A percentile compares a stretch with the other conserved stretches of the same genome.
phyloP scores from a whole-genome alignment of 1,140 invertebrate species.

The Cydia amplana region DNA sequence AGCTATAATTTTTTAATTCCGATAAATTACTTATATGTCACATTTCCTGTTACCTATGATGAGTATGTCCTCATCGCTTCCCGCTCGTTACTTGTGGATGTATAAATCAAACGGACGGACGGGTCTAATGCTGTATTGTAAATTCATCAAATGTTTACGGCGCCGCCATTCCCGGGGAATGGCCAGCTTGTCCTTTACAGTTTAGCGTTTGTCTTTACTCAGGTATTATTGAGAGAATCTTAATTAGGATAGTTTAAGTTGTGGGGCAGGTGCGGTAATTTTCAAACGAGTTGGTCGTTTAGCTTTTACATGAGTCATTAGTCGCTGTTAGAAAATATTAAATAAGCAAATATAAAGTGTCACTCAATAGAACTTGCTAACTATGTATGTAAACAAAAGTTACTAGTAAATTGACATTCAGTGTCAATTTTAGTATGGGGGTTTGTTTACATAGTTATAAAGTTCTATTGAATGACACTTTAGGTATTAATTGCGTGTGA shows the following conservation, averaged over 20 bases:
- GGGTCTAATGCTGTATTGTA: constrained; percentile 9
- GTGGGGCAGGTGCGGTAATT: neutral
- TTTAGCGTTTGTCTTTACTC: constrained; percentile 11
- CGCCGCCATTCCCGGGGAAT: constrained; percentile 4
- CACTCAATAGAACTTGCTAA: no score
- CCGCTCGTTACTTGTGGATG: neutral
- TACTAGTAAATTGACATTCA: no score
- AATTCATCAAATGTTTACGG: constrained; percentile 16
- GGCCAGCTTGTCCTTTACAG: neutral
- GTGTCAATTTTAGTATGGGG: no score
- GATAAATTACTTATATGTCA: no score
- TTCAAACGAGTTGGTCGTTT: neutral
- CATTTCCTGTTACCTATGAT: no score
- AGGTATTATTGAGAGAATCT: neutral
- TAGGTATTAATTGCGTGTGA: no score
- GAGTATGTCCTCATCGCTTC: neutral
- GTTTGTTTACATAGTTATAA: no score
- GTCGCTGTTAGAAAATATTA: neutral
- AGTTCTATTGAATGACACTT: no score
- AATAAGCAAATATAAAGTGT: no score
- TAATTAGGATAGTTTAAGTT: neutral
- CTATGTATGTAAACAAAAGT: no score
- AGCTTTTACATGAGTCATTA: neutral
- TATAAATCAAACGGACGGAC: constrained; percentile 5
- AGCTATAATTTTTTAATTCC: no score